Percentiles rank a stretch among this genome's conserved stretches.
These are phyloP conservation scores for Zosterops hypoxanthus DNA, from an alignment of 2,113 vertebrate species.

Conservation along the genomic window DNA sequence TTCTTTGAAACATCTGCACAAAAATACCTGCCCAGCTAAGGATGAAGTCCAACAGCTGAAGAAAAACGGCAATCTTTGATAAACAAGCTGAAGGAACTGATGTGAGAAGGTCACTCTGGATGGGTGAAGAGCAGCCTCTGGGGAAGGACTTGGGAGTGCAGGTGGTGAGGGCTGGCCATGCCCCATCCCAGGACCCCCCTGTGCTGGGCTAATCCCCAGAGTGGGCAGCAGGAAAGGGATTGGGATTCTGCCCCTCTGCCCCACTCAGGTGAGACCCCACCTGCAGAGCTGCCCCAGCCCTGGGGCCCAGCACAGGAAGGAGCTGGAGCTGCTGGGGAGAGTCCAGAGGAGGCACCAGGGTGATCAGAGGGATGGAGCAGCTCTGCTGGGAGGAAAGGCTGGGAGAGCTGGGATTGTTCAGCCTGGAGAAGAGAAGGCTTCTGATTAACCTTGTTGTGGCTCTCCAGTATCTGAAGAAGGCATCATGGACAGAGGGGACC, in stretches of 20 bases:
- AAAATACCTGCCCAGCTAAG: neutral
- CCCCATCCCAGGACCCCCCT: neutral
- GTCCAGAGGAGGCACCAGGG: neutral
- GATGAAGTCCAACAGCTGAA: neutral
- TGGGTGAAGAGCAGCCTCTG: neutral
- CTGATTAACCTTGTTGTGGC: fast-evolving
- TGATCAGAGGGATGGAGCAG: neutral
- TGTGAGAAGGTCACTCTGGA: neutral
- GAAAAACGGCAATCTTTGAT: neutral
- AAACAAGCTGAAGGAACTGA: neutral
- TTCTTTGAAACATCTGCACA: neutral
- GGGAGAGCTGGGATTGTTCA: neutral
- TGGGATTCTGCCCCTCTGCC: neutral
- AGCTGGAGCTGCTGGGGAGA: neutral
- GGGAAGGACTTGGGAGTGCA: neutral
- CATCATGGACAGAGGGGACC: neutral
- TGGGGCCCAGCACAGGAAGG: neutral
- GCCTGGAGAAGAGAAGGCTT: neutral
- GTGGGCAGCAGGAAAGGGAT: neutral
- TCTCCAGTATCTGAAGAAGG: fast-evolving
- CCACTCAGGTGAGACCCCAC: neutral
- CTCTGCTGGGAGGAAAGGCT: neutral
- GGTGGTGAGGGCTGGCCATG: neutral
- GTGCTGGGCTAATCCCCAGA: neutral
- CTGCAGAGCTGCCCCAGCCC: conserved; percentile 2